Evolutionary conservation across 1,140 invertebrate genomes (phyloP).

Genomic region (Argopecten irradians): DNA sequence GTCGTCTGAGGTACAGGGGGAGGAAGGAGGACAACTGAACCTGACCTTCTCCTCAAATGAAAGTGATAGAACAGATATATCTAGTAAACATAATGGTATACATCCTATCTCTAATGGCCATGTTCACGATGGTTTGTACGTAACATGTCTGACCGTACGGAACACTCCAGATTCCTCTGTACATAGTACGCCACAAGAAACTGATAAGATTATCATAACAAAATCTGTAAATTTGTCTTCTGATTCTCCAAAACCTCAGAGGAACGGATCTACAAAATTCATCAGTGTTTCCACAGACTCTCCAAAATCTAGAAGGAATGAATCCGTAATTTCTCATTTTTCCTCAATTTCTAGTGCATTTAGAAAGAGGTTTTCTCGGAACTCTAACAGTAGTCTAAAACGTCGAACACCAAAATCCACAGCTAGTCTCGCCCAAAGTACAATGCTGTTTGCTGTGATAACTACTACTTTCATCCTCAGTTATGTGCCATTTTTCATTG

Average conservation of each 20-base stretch:
- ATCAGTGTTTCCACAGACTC: not conserved
- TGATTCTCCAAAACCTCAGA: too few species aligned
- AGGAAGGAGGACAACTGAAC: not conserved
- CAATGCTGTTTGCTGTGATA: not conserved
- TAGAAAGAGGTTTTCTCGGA: not conserved
- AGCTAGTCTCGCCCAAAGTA: not conserved
- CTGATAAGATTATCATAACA: not conserved
- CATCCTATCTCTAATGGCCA: not conserved
- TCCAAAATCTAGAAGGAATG: not conserved
- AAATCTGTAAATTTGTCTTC: not conserved
- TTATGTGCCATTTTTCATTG: not conserved
- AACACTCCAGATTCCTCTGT: not conserved
- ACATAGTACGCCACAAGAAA: not conserved
- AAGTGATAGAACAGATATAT: not conserved
- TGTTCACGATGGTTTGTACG: not conserved
- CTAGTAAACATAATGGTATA: not conserved
- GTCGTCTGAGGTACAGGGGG: not conserved
- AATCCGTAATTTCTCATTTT: not conserved
- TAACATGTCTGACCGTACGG: not conserved
- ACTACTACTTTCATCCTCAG: not conserved
- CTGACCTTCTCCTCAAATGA: not conserved
- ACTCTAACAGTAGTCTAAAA: not conserved
- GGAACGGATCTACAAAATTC: too few species aligned
- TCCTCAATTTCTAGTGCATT: not conserved
- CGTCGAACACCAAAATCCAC: slow-evolving; percentile 5